Conservation (phyloP, 64 coral and sea anemone species). For the Stylophora pistillata region DNA sequence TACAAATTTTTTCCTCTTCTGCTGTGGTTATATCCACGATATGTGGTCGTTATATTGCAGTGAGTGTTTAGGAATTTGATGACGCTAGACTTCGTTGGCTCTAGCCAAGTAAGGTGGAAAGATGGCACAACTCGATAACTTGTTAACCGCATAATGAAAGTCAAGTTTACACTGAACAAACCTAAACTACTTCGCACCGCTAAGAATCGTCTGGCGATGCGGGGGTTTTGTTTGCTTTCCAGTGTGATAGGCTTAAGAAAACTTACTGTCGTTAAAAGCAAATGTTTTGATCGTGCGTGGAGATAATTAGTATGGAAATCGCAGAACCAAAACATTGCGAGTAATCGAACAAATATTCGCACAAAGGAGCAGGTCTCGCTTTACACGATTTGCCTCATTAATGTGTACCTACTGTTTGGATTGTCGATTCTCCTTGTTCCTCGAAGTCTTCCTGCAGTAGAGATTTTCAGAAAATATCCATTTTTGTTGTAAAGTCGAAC, state of each 20-base stretch:
- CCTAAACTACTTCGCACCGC: conserved; percentile 4
- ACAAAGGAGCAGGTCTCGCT: background rate
- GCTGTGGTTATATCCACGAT: background rate
- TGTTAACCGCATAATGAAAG: background rate
- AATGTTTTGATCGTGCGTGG: background rate
- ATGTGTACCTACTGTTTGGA: background rate
- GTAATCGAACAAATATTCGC: background rate
- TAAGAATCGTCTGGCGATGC: background rate
- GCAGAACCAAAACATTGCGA: conserved; percentile 15
- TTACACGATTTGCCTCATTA: background rate
- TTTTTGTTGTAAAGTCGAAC: conserved; percentile 34
- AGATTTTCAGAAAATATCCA: conserved; percentile 25
- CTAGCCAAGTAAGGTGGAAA: background rate
- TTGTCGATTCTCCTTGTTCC: background rate
- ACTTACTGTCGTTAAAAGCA: background rate
- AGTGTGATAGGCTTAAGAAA: background rate
- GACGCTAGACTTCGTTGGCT: background rate
- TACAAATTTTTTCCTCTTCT: no score
- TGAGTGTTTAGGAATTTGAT: conserved; percentile 1
- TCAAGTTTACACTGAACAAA: conserved; percentile 25
- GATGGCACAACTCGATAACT: background rate
- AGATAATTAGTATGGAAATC: conserved; percentile 15
- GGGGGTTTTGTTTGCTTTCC: conserved; percentile 29
- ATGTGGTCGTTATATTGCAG: conserved; percentile 2
- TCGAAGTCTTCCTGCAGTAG: background rate